phyloP scores from a whole-genome alignment of 37 sponge, comb jelly and placozoan species.

The Agelas oroides region DNA sequence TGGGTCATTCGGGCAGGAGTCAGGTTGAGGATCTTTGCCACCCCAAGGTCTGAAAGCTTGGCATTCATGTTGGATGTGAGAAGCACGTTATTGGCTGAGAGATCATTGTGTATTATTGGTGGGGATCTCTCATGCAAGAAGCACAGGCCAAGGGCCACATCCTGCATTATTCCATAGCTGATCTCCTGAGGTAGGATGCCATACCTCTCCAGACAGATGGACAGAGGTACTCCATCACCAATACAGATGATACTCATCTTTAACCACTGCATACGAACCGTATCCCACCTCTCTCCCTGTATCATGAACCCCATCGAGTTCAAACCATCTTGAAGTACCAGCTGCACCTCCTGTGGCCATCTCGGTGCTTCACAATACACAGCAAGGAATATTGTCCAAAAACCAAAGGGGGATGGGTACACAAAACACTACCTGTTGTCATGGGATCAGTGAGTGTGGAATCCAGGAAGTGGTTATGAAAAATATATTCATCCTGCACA shows the following conservation, averaged over 20 bases:
- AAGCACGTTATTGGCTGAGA: conserved; percentile 45
- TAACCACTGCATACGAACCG: background rate
- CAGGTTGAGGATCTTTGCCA: conserved; percentile 30
- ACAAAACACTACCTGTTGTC: too few relatives aligned
- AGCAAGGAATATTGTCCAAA: too few relatives aligned
- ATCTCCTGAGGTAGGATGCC: background rate
- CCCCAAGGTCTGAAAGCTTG: conserved; percentile 47
- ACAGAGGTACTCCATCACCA: conserved; percentile 40
- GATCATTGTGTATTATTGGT: conserved; percentile 43
- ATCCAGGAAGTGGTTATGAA: too few relatives aligned
- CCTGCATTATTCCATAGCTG: conserved; percentile 4
- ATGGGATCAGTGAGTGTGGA: too few relatives aligned
- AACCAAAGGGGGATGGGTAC: too few relatives aligned
- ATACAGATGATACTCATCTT: background rate
- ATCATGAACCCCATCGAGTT: background rate
- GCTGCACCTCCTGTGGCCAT: too few relatives aligned
- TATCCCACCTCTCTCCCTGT: background rate
- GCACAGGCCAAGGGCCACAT: conserved; percentile 32
- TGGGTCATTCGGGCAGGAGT: conserved; percentile 19
- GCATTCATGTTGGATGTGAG: conserved; percentile 14
- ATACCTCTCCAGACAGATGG: conserved; percentile 9
- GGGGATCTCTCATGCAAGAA: conserved; percentile 28
- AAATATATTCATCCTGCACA: too few relatives aligned
- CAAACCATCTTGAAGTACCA: too few relatives aligned
- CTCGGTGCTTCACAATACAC: too few relatives aligned